Percentiles rank a stretch among this genome's conserved stretches.
Evolutionary conservation across 2,888 invertebrate genomes (phyloP).

Genomic region (Schizotus pectinicornis): DNA sequence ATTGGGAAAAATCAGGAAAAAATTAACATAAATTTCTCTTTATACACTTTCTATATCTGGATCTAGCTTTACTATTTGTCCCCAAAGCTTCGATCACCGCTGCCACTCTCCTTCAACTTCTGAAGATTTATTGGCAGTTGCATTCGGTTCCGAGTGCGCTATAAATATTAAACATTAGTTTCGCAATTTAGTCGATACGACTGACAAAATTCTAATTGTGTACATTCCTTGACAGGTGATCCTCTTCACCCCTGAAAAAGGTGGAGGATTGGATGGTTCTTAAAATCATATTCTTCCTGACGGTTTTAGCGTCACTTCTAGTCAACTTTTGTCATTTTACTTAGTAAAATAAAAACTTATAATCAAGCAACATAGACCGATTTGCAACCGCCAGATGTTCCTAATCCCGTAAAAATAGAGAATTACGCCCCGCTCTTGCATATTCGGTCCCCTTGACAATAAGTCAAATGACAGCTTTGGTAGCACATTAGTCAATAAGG

Average conservation of each 20-base stretch:
- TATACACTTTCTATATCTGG: slow-evolving; percentile 12
- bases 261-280: no score
- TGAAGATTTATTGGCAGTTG: slow-evolving; percentile 11
- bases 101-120: slow-evolving; percentile 4
- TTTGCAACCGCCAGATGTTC: slow-evolving; percentile 22
- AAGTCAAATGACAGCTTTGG: slow-evolving; percentile 32
- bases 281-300: no score
- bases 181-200: neutral
- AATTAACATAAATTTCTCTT: no score
- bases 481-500: slow-evolving; percentile 37
- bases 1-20: slow-evolving; percentile 12
- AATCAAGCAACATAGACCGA: slow-evolving; percentile 19
- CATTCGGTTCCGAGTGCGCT: neutral
- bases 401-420: slow-evolving; percentile 29
- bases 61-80: slow-evolving; percentile 9
- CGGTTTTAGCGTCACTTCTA: no score
- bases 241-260: no score
- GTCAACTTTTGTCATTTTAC: no score
- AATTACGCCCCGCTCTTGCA: slow-evolving; percentile 22
- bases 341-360: no score
- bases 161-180: neutral
- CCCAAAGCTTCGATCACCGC: slow-evolving; percentile 9
- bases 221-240: neutral
- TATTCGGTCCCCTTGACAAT: slow-evolving; percentile 29
- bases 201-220: slow-evolving; percentile 1